Evolutionary conservation across 2,797 vertebrate species (phyloP).

Genomic region (Galagoides demidoff): DNA sequence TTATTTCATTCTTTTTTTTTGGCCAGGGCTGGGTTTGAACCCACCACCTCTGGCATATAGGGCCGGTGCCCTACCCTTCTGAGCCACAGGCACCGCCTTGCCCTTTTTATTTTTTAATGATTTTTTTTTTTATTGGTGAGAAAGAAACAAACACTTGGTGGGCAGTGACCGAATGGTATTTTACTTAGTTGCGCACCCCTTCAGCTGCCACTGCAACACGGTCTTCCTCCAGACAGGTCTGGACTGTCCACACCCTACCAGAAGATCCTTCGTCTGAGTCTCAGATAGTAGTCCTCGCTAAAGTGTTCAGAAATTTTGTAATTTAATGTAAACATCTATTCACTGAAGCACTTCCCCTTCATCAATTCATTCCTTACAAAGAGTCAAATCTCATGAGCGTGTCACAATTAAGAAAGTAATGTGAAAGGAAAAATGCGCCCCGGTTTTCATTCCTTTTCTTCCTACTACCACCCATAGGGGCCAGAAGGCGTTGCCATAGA

Average conservation of each 20-base stretch:
- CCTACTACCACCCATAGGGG: conserved; percentile 45
- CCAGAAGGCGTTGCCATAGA: conserved; percentile 80
- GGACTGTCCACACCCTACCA: not conserved
- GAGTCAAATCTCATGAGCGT: conserved; percentile 60
- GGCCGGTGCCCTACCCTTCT: no score
- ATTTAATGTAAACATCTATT: conserved; percentile 58
- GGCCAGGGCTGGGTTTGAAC: no score
- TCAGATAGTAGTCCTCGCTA: not conserved
- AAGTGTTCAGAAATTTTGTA: not conserved
- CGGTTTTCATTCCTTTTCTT: not conserved
- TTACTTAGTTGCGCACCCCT: not conserved
- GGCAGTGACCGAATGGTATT: not conserved
- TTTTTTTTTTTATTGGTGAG: conserved; percentile 48
- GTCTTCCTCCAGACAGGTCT: not conserved
- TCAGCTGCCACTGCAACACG: not conserved
- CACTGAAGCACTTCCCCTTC: conserved; percentile 31
- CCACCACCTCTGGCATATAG: no score
- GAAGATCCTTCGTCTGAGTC: not conserved
- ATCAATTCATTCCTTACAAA: conserved; percentile 64
- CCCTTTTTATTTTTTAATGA: conserved; percentile 65
- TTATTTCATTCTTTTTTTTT: no score
- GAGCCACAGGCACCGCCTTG: no score
- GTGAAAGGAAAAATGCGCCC: conserved; percentile 66
- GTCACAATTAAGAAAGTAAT: conserved; percentile 71
- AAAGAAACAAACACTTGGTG: conserved; percentile 28